A percentile compares a stretch with the other conserved stretches of the same genome.
These are phyloP conservation scores for Cataglyphis rosenhaueri DNA, from an alignment of 2,888 invertebrate species.

Conservation along the genomic window DNA sequence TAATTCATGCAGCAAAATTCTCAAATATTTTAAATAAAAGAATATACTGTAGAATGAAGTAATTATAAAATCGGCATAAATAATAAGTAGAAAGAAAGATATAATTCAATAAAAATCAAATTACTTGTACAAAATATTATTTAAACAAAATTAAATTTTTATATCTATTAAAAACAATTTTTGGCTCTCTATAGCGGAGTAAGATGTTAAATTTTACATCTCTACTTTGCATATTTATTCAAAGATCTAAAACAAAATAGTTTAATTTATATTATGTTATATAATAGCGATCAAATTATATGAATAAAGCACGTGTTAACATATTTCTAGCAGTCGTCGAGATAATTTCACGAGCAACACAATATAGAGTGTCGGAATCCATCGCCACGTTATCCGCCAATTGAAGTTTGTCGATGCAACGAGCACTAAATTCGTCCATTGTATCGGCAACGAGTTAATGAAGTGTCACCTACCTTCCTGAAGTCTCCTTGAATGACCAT, in stretches of 20 bases:
- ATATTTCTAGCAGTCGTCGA: slow-evolving; percentile 32
- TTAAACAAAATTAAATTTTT: background rate
- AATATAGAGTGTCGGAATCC: slow-evolving; percentile 46
- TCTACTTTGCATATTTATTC: background rate
- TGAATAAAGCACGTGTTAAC: slow-evolving; percentile 9
- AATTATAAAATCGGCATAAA: background rate
- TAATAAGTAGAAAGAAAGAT: background rate
- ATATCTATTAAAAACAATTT: background rate
- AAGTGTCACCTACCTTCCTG: slow-evolving; percentile 89
- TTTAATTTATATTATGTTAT: slow-evolving; percentile 9
- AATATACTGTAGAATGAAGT: background rate
- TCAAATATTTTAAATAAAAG: background rate
- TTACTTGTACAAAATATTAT: background rate
- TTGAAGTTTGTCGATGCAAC: slow-evolving; percentile 46
- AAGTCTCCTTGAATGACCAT: slow-evolving; percentile 97
- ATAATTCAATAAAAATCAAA: background rate
- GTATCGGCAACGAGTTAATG: slow-evolving; percentile 35
- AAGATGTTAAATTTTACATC: background rate
- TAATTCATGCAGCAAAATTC: background rate
- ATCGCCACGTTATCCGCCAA: slow-evolving; percentile 27
- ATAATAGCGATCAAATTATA: slow-evolving; percentile 6
- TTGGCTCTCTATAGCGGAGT: background rate
- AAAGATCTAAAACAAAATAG: background rate
- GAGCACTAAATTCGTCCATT: slow-evolving; percentile 44
- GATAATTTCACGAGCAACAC: slow-evolving; percentile 29